Percentiles rank a stretch among this genome's conserved stretches.
phyloP scores from a whole-genome alignment of 2,888 invertebrate species.

The Druceiella hillmani region DNA sequence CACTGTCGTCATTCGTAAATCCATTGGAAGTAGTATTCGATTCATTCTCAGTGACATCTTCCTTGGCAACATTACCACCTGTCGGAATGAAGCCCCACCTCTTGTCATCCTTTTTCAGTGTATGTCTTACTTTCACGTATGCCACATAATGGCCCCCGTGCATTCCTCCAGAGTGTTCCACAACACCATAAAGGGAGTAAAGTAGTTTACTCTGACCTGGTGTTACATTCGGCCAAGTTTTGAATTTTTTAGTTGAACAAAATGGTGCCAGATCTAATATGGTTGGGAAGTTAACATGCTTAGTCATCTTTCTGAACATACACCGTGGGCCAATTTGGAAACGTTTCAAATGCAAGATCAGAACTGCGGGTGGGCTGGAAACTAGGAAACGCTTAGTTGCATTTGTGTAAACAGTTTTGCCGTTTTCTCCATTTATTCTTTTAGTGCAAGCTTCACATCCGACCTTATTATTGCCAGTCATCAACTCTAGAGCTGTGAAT shows the following conservation, averaged over 20 bases:
- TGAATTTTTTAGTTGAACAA: slow-evolving; percentile 65
- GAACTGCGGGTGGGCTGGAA: slow-evolving; percentile 85
- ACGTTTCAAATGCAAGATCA: slow-evolving; percentile 92
- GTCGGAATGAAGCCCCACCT: slow-evolving; percentile 70
- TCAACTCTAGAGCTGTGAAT: slow-evolving; percentile 85
- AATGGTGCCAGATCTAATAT: slow-evolving; percentile 86
- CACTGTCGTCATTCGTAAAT: slow-evolving; percentile 45
- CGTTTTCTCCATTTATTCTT: slow-evolving; percentile 59
- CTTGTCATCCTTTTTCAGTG: slow-evolving; percentile 56
- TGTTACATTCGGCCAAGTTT: slow-evolving; percentile 55
- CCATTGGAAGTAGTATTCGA: slow-evolving; percentile 33
- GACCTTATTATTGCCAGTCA: slow-evolving; percentile 90
- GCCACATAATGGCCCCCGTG: slow-evolving; percentile 86
- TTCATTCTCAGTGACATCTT: slow-evolving; percentile 32
- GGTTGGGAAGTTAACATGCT: slow-evolving; percentile 82
- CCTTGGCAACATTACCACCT: slow-evolving; percentile 49
- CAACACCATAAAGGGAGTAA: slow-evolving; percentile 91
- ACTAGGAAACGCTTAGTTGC: slow-evolving; percentile 83
- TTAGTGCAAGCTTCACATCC: slow-evolving; percentile 88
- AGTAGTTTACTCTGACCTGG: slow-evolving; percentile 63
- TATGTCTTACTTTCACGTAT: slow-evolving; percentile 82
- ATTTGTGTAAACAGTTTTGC: slow-evolving; percentile 72
- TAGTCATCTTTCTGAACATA: slow-evolving; percentile 77
- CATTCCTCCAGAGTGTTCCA: slow-evolving; percentile 90
- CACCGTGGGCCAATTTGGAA: slow-evolving; percentile 78